A percentile compares a stretch with the other conserved stretches of the same genome.
These are phyloP conservation scores for Athrips mouffetella DNA, from an alignment of 2,888 invertebrate genomes.

Conservation along the genomic window DNA sequence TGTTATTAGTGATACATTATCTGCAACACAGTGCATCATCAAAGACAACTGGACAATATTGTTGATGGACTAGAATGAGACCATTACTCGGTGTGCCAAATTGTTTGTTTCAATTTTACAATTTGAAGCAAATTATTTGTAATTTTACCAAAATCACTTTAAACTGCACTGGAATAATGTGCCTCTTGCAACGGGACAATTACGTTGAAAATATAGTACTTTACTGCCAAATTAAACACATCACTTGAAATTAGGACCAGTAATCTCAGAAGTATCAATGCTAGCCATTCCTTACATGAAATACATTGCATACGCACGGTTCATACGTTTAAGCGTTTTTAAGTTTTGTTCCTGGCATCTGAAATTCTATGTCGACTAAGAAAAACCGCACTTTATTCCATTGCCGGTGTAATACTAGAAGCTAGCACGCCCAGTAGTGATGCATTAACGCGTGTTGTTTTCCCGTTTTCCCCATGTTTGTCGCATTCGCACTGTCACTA, in stretches of 20 bases:
- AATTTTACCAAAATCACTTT: background rate
- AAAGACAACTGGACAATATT: background rate
- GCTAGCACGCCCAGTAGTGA: slow-evolving; percentile 29
- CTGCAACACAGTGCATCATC: slow-evolving; percentile 3
- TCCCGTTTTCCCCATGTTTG: slow-evolving; percentile 64
- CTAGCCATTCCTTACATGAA: too few species aligned
- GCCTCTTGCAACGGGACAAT: too few species aligned
- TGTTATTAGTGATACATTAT: background rate
- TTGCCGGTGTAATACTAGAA: background rate
- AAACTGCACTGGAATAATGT: slow-evolving; percentile 5
- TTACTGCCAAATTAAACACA: too few species aligned
- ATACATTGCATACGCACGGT: too few species aligned
- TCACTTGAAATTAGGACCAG: too few species aligned
- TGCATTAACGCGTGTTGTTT: slow-evolving; percentile 73
- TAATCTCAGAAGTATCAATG: too few species aligned
- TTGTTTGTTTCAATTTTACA: background rate
- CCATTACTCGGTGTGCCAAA: slow-evolving; percentile 31
- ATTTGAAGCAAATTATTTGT: background rate
- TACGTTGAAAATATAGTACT: too few species aligned
- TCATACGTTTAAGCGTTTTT: too few species aligned
- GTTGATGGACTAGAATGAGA: slow-evolving; percentile 16
- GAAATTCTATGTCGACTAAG: too few species aligned
- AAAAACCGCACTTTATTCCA: background rate
- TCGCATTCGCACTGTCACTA: slow-evolving; percentile 72
- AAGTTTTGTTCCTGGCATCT: too few species aligned